phyloP scores from a whole-genome alignment of 2,113 vertebrate species.

The Menura novaehollandiae region DNA sequence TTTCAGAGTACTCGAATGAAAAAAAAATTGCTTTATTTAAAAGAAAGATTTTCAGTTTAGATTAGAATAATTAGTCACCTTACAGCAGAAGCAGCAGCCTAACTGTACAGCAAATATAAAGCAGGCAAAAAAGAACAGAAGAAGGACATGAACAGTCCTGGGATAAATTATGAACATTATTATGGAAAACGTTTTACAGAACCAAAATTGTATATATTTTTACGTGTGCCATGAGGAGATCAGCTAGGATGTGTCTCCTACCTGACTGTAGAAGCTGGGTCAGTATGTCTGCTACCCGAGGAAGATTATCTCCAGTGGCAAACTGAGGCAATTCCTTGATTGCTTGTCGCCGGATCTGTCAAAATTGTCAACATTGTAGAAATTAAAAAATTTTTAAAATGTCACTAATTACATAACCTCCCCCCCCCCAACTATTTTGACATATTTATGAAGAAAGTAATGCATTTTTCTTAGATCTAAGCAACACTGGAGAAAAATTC shows the following conservation, averaged over 20 bases:
- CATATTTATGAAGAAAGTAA: neutral
- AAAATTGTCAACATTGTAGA: neutral
- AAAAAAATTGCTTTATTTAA: neutral
- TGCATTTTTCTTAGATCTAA: neutral
- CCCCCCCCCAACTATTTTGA: neutral
- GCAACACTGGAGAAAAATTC: neutral
- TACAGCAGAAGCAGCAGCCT: neutral
- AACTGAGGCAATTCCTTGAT: constrained; percentile 97
- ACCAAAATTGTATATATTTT: neutral
- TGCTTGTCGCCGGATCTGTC: constrained; percentile 92
- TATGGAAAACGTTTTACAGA: neutral
- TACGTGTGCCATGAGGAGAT: neutral
- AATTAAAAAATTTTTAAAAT: neutral
- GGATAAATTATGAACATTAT: neutral
- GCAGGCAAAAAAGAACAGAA: neutral
- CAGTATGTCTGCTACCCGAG: constrained; percentile 93
- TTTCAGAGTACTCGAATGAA: neutral
- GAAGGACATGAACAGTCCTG: neutral
- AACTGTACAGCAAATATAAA: neutral
- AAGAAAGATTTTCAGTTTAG: neutral
- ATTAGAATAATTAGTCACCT: neutral
- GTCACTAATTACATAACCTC: neutral
- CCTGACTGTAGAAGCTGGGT: constrained; percentile 96
- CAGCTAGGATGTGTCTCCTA: constrained; percentile 29
- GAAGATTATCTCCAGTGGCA: constrained; percentile 93